Percentiles rank a stretch among this genome's conserved stretches.
These are phyloP conservation scores for Callithrix jacchus DNA, from an alignment of 2,113 vertebrate genomes.

Conservation along the genomic window DNA sequence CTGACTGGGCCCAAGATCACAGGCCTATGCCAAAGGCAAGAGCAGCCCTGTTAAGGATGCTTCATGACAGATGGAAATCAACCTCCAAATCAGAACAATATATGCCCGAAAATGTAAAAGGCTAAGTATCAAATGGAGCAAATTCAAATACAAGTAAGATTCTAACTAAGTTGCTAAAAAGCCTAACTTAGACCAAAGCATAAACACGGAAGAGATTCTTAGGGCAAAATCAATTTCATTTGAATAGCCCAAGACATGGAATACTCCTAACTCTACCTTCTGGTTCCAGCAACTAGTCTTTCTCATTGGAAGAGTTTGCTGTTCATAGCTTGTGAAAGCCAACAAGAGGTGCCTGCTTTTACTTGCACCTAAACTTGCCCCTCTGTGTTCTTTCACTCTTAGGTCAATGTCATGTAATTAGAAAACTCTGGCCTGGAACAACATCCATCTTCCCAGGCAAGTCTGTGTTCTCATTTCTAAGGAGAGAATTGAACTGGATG, in stretches of 20 bases:
- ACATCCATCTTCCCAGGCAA: not conserved
- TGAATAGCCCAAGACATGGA: not conserved
- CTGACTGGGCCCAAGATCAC: not conserved
- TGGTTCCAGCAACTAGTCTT: not conserved
- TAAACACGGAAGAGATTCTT: not conserved
- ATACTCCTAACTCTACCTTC: not conserved
- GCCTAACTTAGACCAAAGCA: not conserved
- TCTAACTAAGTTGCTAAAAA: not conserved
- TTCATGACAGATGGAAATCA: not conserved
- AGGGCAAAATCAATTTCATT: not conserved
- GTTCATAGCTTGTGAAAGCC: not conserved
- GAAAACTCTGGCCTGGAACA: not conserved
- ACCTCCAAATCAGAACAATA: not conserved
- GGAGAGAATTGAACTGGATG: not conserved
- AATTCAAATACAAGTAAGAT: slow-evolving; percentile 18
- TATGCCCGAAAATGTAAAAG: not conserved
- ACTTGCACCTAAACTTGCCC: not conserved
- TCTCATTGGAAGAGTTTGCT: not conserved
- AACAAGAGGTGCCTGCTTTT: not conserved
- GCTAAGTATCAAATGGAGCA: not conserved
- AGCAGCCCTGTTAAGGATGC: not conserved
- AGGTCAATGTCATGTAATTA: not conserved
- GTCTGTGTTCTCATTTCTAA: not conserved
- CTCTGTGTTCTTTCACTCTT: not conserved
- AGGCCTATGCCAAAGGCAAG: not conserved